Conservation (phyloP, 1,140 invertebrate species). For the Halictus rubicundus region DNA sequence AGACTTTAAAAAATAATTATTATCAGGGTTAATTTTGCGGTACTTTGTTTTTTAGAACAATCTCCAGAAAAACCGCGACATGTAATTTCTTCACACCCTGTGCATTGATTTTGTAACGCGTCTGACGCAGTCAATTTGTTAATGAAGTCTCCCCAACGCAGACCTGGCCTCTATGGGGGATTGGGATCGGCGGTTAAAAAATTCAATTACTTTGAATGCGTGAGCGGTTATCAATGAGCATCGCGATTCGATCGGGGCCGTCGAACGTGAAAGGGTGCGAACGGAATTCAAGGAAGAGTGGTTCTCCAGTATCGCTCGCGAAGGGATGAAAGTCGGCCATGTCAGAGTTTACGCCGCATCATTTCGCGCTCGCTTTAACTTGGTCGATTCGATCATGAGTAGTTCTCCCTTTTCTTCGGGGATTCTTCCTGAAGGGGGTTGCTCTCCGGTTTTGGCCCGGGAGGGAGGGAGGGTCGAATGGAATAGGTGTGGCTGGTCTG, state of each 20-base stretch:
- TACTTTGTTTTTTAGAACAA: too few relatives aligned
- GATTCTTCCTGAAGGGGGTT: constrained; percentile 2
- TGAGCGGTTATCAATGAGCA: too few relatives aligned
- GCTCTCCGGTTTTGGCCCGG: background rate
- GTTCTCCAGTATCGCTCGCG: constrained; percentile 9
- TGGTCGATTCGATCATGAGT: constrained; percentile 67
- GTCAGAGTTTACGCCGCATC: constrained; percentile 55
- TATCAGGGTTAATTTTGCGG: too few relatives aligned
- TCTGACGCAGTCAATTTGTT: too few relatives aligned
- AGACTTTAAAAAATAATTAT: too few relatives aligned
- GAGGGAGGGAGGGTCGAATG: constrained; percentile 4
- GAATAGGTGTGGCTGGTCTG: constrained; percentile 19
- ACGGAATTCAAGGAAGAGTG: constrained; percentile 10
- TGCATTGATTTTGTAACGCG: too few relatives aligned
- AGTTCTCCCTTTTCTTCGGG: constrained; percentile 43
- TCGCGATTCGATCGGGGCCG: background rate
- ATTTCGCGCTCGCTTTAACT: constrained; percentile 71
- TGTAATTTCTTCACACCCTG: too few relatives aligned
- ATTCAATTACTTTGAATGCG: too few relatives aligned
- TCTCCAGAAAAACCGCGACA: too few relatives aligned
- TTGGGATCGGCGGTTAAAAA: too few relatives aligned
- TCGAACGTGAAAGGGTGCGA: background rate
- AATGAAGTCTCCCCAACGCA: too few relatives aligned
- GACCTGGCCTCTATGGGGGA: too few relatives aligned
- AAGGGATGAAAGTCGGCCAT: constrained; percentile 29